Evolutionary conservation across 2,888 invertebrate genomes (phyloP).

Genomic region (Brenthis hecate): DNA sequence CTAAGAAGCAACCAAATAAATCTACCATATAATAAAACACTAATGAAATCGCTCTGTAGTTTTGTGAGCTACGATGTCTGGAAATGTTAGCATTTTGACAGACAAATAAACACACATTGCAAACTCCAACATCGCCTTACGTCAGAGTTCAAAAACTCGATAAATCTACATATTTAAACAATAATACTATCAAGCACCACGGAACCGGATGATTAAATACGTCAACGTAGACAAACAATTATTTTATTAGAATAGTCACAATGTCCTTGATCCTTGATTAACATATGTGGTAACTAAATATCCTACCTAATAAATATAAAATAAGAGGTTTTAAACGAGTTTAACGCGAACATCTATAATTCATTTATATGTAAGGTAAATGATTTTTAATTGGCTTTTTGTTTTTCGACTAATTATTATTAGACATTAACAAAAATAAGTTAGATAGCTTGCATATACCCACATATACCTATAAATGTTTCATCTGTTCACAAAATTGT

Average conservation of each 20-base stretch:
- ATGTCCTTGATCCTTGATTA: conserved; percentile 17
- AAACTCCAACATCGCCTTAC: no score
- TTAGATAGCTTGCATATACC: not conserved
- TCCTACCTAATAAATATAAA: not conserved
- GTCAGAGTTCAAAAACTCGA: no score
- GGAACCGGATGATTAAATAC: conserved; percentile 7
- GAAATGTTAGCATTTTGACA: no score
- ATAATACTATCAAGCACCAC: not conserved
- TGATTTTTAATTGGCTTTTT: conserved; percentile 1
- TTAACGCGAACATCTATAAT: not conserved
- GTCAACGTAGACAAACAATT: conserved; percentile 5
- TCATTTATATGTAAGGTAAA: conserved; percentile 2
- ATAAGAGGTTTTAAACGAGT: not conserved
- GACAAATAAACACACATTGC: no score
- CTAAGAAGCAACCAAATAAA: no score
- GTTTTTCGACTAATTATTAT: no score
- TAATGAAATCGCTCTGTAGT: no score
- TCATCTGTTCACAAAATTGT: conserved; percentile 11
- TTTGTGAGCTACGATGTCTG: no score
- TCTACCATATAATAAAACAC: no score
- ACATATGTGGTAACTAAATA: conserved; percentile 4
- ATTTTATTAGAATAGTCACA: conserved; percentile 16
- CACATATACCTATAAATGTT: not conserved
- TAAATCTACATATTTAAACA: not conserved
- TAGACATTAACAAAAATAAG: not conserved